Evolutionary conservation across 2,113 vertebrate species (phyloP).

Genomic region (Smithornis capensis): DNA sequence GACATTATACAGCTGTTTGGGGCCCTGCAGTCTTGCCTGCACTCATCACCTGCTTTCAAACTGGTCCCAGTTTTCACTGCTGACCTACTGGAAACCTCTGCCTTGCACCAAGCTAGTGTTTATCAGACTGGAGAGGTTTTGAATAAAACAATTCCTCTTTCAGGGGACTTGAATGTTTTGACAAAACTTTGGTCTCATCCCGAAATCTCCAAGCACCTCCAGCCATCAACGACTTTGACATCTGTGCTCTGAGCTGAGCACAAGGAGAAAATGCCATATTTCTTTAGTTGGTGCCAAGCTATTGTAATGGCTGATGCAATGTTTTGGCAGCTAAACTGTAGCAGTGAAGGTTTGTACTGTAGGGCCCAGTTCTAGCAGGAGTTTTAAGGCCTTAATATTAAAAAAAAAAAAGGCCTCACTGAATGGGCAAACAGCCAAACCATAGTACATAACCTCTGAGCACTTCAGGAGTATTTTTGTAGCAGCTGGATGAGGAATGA

Average conservation of each 20-base stretch:
- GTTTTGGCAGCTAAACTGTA: neutral
- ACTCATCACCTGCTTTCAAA: constrained; percentile 39
- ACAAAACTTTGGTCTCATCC: neutral
- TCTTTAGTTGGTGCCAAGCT: neutral
- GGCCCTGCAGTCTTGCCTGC: neutral
- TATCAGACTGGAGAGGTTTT: neutral
- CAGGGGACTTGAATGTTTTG: neutral
- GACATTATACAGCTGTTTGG: constrained; percentile 40
- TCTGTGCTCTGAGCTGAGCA: neutral
- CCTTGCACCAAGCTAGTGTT: neutral
- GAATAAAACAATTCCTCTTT: neutral
- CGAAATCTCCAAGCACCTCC: neutral
- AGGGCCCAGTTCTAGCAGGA: neutral
- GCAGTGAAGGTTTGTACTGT: neutral
- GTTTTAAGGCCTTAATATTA: neutral
- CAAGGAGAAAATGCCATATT: neutral
- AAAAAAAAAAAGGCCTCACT: neutral
- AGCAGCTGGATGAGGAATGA: constrained; percentile 47
- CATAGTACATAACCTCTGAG: constrained; percentile 26
- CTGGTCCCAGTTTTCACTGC: neutral
- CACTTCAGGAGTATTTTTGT: neutral
- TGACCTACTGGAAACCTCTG: constrained; percentile 21
- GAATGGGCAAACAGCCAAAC: neutral
- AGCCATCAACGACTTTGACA: neutral
- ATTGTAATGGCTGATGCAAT: constrained; percentile 19